Percentiles rank a stretch among this genome's conserved stretches.
These are phyloP conservation scores for Catamblyrhynchus diadema DNA, from an alignment of 2,797 vertebrate genomes.

Conservation along the genomic window DNA sequence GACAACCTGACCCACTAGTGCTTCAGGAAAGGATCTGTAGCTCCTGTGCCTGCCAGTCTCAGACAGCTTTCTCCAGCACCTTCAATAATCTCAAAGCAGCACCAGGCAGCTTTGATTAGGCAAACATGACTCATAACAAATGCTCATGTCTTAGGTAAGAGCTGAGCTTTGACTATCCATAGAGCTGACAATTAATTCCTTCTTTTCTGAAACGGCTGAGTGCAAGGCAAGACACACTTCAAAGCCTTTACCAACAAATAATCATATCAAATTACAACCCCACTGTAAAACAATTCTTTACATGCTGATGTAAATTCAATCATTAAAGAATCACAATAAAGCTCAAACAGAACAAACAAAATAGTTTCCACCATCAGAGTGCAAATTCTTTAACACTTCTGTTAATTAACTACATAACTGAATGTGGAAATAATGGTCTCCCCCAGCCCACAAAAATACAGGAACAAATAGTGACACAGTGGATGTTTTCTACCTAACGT, in stretches of 20 bases:
- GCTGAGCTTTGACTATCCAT: neutral
- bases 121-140: neutral
- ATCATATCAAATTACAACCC: neutral
- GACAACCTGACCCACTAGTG: neutral
- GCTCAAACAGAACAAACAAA: neutral
- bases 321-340: neutral
- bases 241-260: neutral
- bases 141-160: neutral
- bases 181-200: neutral
- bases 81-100: neutral
- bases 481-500: neutral
- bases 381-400: conserved; percentile 26
- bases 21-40: neutral
- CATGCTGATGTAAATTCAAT: neutral
- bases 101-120: neutral
- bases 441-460: neutral
- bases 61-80: neutral
- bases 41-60: neutral
- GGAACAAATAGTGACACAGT: neutral
- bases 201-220: neutral
- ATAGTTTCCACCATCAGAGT: neutral
- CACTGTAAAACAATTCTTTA: neutral
- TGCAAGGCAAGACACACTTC: neutral
- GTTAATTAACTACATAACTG: neutral
- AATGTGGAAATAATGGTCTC: neutral